These are phyloP conservation scores for Palythoa caribaeorum DNA, from an alignment of 92 coral and sea anemone genomes.

Conservation along the genomic window DNA sequence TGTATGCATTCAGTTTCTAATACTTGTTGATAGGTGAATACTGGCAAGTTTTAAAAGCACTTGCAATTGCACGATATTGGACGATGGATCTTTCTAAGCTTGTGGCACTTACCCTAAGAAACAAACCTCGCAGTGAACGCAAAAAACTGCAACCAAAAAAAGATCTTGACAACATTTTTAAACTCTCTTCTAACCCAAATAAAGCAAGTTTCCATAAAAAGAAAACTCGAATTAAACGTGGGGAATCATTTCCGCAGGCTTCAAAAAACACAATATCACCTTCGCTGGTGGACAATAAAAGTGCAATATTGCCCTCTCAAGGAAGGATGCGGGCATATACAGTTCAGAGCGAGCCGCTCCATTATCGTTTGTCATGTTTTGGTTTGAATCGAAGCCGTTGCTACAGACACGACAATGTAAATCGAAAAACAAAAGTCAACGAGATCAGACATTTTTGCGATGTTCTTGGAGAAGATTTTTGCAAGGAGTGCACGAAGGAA, in stretches of 20 bases:
- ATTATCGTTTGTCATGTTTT: neutral
- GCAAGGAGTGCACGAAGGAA: conserved; percentile 35
- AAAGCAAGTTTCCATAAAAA: neutral
- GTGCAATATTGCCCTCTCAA: neutral
- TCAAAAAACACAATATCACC: conserved; percentile 15
- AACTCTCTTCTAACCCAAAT: neutral
- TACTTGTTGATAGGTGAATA: neutral
- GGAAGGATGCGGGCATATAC: neutral
- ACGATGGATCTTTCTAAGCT: conserved; percentile 32
- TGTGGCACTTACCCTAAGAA: conserved; percentile 1
- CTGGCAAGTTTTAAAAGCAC: neutral
- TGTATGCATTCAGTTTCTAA: neutral
- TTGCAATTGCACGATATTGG: neutral
- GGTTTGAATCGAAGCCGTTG: conserved; percentile 8
- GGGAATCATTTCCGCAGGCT: neutral
- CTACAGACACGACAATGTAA: conserved; percentile 23
- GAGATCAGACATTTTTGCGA: conserved; percentile 28
- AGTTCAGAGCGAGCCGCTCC: neutral
- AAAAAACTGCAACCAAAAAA: neutral
- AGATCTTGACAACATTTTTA: conserved; percentile 1
- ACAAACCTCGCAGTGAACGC: neutral
- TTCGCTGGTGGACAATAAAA: neutral
- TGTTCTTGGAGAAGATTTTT: conserved; percentile 30
- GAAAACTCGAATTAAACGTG: neutral
- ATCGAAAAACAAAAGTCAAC: neutral